phyloP scores from a whole-genome alignment of 2,888 invertebrate genomes.

The Monoplex corrugatus region DNA sequence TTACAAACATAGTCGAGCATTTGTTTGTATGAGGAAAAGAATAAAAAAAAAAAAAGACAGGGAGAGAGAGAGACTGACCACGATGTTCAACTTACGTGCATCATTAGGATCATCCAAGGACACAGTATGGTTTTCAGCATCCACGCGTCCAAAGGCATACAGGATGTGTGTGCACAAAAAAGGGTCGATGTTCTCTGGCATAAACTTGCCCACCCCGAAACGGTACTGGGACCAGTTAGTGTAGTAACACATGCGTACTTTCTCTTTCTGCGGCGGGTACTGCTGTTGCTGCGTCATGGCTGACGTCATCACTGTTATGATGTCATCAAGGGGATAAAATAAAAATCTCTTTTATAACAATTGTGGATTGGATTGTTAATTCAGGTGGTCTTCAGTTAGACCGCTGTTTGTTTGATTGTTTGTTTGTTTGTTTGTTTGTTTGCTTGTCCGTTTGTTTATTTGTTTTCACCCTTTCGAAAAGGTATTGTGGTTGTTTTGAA shows the following conservation, averaged over 20 bases:
- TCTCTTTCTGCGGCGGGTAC: not conserved
- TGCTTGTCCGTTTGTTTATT: no score
- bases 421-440: no score
- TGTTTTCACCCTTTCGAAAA: no score
- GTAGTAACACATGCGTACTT: conserved; percentile 31
- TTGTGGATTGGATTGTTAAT: no score
- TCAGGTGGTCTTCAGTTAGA: no score
- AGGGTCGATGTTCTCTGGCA: not conserved
- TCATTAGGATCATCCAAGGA: not conserved
- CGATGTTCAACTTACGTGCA: not conserved
- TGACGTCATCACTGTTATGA: conserved; percentile 3
- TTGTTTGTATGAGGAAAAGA: no score
- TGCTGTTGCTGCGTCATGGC: not conserved
- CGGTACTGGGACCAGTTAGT: conserved; percentile 30
- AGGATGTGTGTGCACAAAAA: conserved; percentile 33
- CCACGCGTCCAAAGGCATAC: conserved; percentile 18
- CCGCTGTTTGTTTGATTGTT: no score
- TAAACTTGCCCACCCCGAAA: not conserved
- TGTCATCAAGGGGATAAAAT: no score
- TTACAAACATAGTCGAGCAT: no score
- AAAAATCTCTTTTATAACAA: no score
- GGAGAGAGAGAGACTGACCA: not conserved
- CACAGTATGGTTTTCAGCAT: not conserved
- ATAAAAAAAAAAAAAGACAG: not conserved
- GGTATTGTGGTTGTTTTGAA: no score